Percentiles rank a stretch among this genome's conserved stretches.
Conservation (phyloP, 2,888 invertebrate genomes). For the Rugalucina vietnamica region DNA sequence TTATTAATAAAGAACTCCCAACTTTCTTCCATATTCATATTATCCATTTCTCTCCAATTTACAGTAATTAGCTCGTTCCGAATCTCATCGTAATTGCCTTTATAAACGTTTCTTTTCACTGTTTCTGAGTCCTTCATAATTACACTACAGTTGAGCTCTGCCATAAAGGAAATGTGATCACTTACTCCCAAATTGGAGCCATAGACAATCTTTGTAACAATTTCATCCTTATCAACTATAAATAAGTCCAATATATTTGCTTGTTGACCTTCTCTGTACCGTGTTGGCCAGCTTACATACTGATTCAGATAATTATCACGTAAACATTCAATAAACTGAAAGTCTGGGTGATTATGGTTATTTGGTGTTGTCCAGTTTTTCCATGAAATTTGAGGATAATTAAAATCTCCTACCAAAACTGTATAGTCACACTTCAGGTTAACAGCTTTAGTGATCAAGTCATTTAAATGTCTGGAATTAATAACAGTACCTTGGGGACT, state of each 20-base stretch:
- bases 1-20: background rate
- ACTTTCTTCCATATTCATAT: background rate
- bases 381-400: constrained; percentile 18
- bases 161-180: constrained; percentile 13
- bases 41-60: background rate
- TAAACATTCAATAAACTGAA: background rate
- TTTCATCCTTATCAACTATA: constrained; percentile 3
- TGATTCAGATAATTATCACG: constrained; percentile 1
- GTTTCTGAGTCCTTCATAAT: background rate
- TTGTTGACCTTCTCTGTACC: constrained; percentile 8
- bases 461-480: constrained; percentile 4
- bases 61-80: background rate
- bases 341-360: background rate
- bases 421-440: constrained; percentile 5
- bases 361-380: background rate
- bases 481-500: background rate
- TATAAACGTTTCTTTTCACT: background rate
- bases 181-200: background rate
- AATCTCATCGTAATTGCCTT: background rate
- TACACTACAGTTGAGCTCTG: background rate
- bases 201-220: background rate
- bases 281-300: background rate
- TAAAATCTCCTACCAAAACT: constrained; percentile 14
- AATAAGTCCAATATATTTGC: constrained; percentile 9
- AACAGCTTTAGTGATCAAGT: constrained; percentile 1